Conservation (phyloP, 2,113 vertebrate genomes). For the Cyphomyrus plagiostoma region DNA sequence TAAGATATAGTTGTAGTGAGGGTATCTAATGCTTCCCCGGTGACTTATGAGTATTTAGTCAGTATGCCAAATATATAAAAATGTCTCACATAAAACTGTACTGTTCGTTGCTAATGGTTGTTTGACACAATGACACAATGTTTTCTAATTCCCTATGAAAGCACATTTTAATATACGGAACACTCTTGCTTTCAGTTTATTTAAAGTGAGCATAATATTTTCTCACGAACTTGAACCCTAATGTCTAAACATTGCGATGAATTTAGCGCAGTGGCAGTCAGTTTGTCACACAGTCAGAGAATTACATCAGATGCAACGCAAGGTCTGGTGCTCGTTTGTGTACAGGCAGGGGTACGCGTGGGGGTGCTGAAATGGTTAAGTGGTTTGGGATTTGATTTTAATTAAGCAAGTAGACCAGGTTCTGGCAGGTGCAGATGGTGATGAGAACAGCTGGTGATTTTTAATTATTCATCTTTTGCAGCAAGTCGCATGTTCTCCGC, state of each 20-base stretch:
- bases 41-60: neutral
- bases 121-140: neutral
- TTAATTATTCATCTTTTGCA: conserved; percentile 9
- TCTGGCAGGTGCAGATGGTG: conserved; percentile 14
- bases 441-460: conserved; percentile 12
- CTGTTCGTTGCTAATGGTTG: neutral
- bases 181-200: neutral
- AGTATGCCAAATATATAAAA: neutral
- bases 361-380: neutral
- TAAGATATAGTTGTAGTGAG: neutral
- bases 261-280: neutral
- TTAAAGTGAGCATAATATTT: neutral
- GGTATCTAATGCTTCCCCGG: neutral
- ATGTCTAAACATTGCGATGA: neutral
- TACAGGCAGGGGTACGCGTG: neutral
- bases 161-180: neutral
- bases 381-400: neutral
- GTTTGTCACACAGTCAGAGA: neutral
- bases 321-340: neutral
- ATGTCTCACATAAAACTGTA: neutral
- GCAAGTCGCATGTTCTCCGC: neutral
- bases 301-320: neutral
- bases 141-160: neutral
- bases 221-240: neutral
- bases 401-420: conserved; percentile 3